phyloP scores from a whole-genome alignment of 2,888 invertebrate genomes.

The Andricus quercusramuli region DNA sequence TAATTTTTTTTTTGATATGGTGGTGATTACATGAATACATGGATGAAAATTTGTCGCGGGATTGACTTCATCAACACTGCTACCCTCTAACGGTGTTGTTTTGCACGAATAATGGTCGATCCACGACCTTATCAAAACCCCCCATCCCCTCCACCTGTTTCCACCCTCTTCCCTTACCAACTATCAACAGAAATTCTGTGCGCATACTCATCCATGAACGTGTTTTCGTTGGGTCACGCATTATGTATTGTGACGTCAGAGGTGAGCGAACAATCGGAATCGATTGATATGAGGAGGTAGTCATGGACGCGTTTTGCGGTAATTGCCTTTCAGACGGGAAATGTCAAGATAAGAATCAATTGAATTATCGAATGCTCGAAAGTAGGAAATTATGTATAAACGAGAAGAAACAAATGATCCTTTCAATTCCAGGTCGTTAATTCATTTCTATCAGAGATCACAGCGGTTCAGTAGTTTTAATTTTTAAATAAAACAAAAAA shows the following conservation, averaged over 20 bases:
- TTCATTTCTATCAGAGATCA: neutral
- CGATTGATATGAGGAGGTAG: slow-evolving; percentile 45
- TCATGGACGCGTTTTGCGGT: slow-evolving; percentile 41
- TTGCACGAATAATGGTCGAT: slow-evolving; percentile 9
- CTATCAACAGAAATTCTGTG: slow-evolving; percentile 19
- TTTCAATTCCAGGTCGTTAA: neutral
- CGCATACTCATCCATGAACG: slow-evolving; percentile 28
- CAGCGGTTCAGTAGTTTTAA: no score
- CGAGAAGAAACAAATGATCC: neutral
- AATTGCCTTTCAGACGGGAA: slow-evolving; percentile 3
- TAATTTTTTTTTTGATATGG: no score
- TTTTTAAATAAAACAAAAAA: no score
- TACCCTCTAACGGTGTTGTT: slow-evolving; percentile 34
- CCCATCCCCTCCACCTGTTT: neutral
- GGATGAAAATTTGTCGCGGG: neutral
- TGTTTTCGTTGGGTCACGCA: slow-evolving; percentile 21
- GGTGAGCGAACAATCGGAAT: slow-evolving; percentile 56
- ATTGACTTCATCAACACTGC: slow-evolving; percentile 8
- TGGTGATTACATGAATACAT: no score
- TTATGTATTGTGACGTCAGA: slow-evolving; percentile 56
- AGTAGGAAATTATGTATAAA: neutral
- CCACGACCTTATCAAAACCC: neutral
- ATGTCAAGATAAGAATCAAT: neutral
- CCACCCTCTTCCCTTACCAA: neutral
- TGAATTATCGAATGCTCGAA: neutral